Conservation (phyloP, 2,888 invertebrate genomes). For the Thysanoteuthis rhombus region DNA sequence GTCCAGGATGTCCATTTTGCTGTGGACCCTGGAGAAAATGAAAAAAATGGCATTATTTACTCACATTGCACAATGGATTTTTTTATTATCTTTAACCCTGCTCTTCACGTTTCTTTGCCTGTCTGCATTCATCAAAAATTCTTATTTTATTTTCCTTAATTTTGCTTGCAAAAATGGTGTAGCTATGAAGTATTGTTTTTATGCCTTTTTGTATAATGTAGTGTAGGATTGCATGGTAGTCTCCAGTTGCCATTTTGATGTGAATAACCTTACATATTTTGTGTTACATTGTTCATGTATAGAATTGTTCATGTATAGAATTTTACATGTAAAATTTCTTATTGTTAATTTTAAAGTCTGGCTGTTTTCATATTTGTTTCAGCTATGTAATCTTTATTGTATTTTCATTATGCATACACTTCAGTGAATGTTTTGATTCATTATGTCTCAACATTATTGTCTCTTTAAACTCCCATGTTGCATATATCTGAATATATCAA, state of each 20-base stretch:
- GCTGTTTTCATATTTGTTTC: neutral
- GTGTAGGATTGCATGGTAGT: neutral
- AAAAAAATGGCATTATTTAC: neutral
- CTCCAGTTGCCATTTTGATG: neutral
- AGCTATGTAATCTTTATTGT: neutral
- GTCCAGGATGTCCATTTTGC: neutral
- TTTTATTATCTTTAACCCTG: neutral
- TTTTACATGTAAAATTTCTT: too few species aligned
- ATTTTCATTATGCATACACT: neutral
- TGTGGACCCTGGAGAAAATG: neutral
- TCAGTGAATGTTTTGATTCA: neutral
- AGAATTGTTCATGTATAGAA: too few species aligned
- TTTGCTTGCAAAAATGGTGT: neutral
- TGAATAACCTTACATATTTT: neutral
- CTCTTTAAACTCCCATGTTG: neutral
- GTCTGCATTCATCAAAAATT: neutral
- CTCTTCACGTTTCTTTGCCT: neutral
- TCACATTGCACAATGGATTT: neutral
- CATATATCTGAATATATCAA: too few species aligned
- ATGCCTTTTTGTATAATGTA: neutral
- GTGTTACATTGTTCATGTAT: neutral
- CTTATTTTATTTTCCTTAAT: neutral
- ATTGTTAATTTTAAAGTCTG: neutral
- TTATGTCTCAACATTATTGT: neutral
- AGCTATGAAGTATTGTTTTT: neutral